Evolutionary conservation across 2,888 invertebrate genomes (phyloP).

Genomic region (Panopea generosa): DNA sequence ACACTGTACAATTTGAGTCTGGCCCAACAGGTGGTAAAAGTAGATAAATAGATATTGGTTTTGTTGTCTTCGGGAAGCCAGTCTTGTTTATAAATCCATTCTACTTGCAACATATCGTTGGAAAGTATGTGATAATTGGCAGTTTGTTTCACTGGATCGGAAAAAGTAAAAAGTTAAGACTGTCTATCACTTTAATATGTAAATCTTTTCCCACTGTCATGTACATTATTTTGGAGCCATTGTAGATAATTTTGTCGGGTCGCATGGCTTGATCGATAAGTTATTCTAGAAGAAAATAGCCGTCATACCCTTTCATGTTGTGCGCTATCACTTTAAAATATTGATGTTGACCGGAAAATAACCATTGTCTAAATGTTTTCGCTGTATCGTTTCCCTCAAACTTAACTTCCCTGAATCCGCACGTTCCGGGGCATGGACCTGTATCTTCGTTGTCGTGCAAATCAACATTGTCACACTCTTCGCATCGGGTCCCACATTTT

Average conservation of each 20-base stretch:
- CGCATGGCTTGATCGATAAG: slow-evolving; percentile 29
- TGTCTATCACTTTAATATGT: no score
- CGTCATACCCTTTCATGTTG: no score
- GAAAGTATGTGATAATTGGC: slow-evolving; percentile 16
- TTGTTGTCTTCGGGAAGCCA: slow-evolving; percentile 27
- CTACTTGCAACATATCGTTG: slow-evolving; percentile 19
- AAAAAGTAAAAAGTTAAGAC: slow-evolving; percentile 37
- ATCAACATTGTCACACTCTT: slow-evolving; percentile 6
- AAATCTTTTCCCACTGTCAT: slow-evolving; percentile 26
- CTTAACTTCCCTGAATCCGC: slow-evolving; percentile 39
- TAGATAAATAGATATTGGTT: slow-evolving; percentile 34
- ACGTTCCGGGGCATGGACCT: slow-evolving; percentile 35
- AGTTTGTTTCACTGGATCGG: slow-evolving; percentile 10
- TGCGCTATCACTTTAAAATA: slow-evolving; percentile 27
- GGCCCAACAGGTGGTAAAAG: slow-evolving; percentile 49
- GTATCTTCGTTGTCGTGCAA: slow-evolving; percentile 12
- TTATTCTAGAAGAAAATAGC: no score
- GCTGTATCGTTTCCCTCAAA: slow-evolving; percentile 34
- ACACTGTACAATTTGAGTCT: slow-evolving; percentile 48
- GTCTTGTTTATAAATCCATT: slow-evolving; percentile 13
- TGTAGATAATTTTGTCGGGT: slow-evolving; percentile 40
- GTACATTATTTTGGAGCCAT: slow-evolving; percentile 52
- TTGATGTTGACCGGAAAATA: slow-evolving; percentile 28
- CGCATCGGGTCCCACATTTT: slow-evolving; percentile 16
- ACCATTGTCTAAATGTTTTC: slow-evolving; percentile 28